These are phyloP conservation scores for Lithophane semibrunnea DNA, from an alignment of 2,888 invertebrate genomes.

Conservation along the genomic window DNA sequence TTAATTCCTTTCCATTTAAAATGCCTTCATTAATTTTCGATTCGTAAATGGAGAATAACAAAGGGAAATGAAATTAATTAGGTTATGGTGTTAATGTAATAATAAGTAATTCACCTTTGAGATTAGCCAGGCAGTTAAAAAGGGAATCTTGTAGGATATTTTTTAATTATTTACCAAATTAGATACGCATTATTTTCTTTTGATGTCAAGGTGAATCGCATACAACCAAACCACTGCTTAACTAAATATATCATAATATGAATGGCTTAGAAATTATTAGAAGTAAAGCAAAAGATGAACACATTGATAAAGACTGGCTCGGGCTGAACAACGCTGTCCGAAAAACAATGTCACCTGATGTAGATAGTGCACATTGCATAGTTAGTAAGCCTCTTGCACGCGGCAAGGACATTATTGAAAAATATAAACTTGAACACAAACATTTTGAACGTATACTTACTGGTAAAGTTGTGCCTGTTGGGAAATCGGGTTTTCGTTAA, in stretches of 20 bases:
- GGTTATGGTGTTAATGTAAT: constrained; percentile 19
- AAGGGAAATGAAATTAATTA: constrained; percentile 27
- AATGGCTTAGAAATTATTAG: constrained; percentile 8
- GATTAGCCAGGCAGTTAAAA: constrained; percentile 25
- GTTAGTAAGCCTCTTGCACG: background rate
- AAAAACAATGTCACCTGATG: constrained; percentile 48
- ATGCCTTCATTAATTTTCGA: constrained; percentile 15
- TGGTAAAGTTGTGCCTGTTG: constrained; percentile 4
- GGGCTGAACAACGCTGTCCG: constrained; percentile 36
- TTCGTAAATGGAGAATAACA: constrained; percentile 16
- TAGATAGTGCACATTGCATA: constrained; percentile 32
- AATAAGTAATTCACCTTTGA: constrained; percentile 23
- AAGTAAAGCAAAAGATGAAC: constrained; percentile 36
- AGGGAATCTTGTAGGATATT: background rate
- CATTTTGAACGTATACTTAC: background rate
- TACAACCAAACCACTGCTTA: background rate
- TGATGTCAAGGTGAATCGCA: background rate
- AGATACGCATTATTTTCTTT: background rate
- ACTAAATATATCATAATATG: background rate
- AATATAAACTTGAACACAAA: background rate
- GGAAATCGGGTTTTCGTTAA: constrained; percentile 3
- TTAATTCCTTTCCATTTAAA: constrained; percentile 1
- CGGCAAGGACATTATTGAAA: background rate
- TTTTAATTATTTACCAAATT: constrained; percentile 4
- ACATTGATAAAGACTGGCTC: constrained; percentile 26